phyloP scores from a whole-genome alignment of 2,888 invertebrate species.

The Drosophila neutralis region DNA sequence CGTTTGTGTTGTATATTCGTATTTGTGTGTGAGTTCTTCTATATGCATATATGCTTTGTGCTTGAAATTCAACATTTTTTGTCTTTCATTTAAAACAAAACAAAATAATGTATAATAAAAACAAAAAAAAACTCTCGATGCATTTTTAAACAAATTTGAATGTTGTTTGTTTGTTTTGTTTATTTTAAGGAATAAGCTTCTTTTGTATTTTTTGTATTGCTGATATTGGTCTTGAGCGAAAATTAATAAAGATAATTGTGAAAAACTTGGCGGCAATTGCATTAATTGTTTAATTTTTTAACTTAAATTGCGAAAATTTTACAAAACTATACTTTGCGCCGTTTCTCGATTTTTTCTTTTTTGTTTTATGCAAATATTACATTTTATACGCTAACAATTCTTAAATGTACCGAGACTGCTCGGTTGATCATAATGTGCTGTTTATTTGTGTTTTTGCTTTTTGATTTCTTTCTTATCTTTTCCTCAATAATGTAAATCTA shows the following conservation, averaged over 20 bases:
- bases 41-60: constrained; percentile 62
- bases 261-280: constrained; percentile 62
- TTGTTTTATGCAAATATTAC: constrained; percentile 54
- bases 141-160: constrained; percentile 18
- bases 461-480: constrained; percentile 32
- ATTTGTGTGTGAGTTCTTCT: constrained; percentile 26
- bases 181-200: constrained; percentile 51
- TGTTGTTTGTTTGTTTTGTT: constrained; percentile 4
- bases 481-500: constrained; percentile 69
- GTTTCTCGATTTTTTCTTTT: constrained; percentile 20
- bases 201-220: constrained; percentile 36
- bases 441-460: constrained; percentile 25
- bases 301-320: constrained; percentile 77
- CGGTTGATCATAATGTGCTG: constrained; percentile 64
- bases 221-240: constrained; percentile 60
- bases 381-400: constrained; percentile 75
- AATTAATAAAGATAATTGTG: constrained; percentile 51
- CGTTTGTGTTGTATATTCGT: constrained; percentile 6
- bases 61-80: constrained; percentile 59
- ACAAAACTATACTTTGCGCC: constrained; percentile 75
- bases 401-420: constrained; percentile 60
- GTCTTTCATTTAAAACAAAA: constrained; percentile 43
- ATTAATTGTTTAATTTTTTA: constrained; percentile 56
- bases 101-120: constrained; percentile 28
- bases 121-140: constrained; percentile 22